These are phyloP conservation scores for Spicauda simplicius DNA, from an alignment of 2,888 invertebrate genomes.

Conservation along the genomic window DNA sequence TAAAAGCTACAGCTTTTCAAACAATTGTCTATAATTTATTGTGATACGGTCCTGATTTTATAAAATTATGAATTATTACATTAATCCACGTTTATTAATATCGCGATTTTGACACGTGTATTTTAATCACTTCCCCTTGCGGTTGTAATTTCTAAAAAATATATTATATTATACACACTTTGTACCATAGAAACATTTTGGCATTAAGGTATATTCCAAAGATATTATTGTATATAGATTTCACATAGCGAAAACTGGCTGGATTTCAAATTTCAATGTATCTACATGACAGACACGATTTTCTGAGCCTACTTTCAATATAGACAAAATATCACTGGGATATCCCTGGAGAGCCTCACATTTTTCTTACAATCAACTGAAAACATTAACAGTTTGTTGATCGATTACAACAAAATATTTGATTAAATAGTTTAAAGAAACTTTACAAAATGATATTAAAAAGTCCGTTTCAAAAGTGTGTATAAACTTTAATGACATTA, in stretches of 20 bases:
- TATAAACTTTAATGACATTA: slow-evolving; percentile 24
- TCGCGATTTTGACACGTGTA: slow-evolving; percentile 30
- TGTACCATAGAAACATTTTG: not conserved
- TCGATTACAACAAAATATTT: not conserved
- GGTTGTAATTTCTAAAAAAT: slow-evolving; percentile 13
- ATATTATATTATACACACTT: slow-evolving; percentile 26
- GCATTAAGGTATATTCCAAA: not conserved
- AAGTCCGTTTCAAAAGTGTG: slow-evolving; percentile 22
- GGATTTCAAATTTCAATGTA: not conserved
- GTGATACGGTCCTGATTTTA: slow-evolving; percentile 15
- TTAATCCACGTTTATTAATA: slow-evolving; percentile 8
- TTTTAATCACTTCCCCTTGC: slow-evolving; percentile 16
- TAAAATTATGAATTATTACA: slow-evolving; percentile 12
- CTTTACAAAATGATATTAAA: not conserved
- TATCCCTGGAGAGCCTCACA: not conserved
- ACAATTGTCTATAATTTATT: slow-evolving; percentile 7
- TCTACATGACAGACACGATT: not conserved
- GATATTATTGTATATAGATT: not conserved
- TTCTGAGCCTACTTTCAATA: not conserved
- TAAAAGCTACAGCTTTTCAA: slow-evolving; percentile 19
- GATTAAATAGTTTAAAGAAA: not conserved
- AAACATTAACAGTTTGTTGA: not conserved
- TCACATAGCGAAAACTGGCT: not conserved
- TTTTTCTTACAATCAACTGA: too few species aligned
- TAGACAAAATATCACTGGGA: not conserved